phyloP scores from a whole-genome alignment of 2,113 vertebrate species.

The Antechinus flavipes region DNA sequence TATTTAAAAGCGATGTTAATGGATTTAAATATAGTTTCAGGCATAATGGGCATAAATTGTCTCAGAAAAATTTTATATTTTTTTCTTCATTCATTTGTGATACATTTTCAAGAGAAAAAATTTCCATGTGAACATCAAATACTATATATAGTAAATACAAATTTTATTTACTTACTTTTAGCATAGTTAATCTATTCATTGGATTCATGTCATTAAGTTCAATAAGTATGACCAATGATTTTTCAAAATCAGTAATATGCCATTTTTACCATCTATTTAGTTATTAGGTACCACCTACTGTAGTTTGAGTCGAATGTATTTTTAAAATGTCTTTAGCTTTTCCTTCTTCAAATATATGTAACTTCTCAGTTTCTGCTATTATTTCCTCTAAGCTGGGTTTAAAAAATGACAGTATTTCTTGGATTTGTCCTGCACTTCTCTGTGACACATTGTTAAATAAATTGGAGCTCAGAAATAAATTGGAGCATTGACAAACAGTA shows the following conservation, averaged over 20 bases:
- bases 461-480: neutral
- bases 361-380: neutral
- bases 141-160: neutral
- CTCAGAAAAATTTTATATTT: neutral
- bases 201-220: neutral
- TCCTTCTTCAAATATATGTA: neutral
- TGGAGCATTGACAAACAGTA: neutral
- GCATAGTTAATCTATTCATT: neutral
- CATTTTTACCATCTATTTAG: neutral
- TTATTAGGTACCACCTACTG: neutral
- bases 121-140: neutral
- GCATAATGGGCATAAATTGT: neutral
- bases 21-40: neutral
- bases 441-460: neutral
- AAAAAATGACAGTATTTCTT: neutral
- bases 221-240: neutral
- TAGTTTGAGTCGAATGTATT: neutral
- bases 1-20: neutral
- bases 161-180: neutral
- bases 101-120: neutral
- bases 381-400: neutral
- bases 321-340: neutral
- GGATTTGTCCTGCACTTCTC: neutral
- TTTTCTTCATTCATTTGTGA: neutral
- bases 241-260: neutral